Evolutionary conservation across 2,113 vertebrate species (phyloP).

Genomic region (Trachemys scripta): DNA sequence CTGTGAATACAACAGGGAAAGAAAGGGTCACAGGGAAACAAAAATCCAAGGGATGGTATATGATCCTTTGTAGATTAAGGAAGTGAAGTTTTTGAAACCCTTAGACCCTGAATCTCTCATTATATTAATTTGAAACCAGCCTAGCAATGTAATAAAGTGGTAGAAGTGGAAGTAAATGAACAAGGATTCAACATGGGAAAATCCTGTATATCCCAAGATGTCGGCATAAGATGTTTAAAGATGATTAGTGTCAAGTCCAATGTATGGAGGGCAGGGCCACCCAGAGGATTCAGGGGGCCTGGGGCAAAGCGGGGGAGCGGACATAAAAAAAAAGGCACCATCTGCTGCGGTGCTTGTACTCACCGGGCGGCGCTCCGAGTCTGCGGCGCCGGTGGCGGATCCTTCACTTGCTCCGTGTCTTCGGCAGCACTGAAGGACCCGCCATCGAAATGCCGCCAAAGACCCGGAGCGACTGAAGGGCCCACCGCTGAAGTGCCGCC

Average conservation of each 20-base stretch:
- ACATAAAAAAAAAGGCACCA: too few species aligned
- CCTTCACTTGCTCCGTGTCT: too few species aligned
- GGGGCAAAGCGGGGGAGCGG: too few species aligned
- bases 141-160: background rate
- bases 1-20: background rate
- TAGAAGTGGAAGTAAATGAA: background rate
- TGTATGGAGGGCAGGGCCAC: background rate
- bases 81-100: background rate
- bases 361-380: too few species aligned
- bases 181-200: background rate
- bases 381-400: too few species aligned
- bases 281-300: too few species aligned
- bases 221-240: background rate
- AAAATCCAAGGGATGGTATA: background rate
- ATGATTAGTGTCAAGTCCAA: background rate
- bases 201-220: background rate
- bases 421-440: too few species aligned
- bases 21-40: background rate
- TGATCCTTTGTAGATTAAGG: background rate
- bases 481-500: too few species aligned
- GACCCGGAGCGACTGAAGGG: too few species aligned
- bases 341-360: too few species aligned
- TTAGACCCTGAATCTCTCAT: background rate
- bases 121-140: background rate
- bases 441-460: too few species aligned